phyloP scores from a whole-genome alignment of 2,797 vertebrate genomes.

The Acrossocheilus fasciatus region DNA sequence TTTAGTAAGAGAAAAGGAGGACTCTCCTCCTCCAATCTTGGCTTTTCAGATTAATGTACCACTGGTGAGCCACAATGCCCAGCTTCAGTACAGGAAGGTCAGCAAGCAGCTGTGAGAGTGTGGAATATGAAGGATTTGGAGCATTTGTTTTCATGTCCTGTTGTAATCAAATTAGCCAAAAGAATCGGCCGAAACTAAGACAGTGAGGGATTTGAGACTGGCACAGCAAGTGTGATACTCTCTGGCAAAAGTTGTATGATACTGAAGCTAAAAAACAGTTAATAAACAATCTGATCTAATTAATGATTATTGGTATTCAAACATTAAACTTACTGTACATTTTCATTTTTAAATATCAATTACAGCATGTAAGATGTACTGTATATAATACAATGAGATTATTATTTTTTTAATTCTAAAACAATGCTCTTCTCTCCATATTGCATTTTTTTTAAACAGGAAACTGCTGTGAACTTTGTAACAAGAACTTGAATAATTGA shows the following conservation, averaged over 20 bases:
- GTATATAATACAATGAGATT: too few species aligned
- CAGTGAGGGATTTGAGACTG: background rate
- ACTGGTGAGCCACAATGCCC: conserved; percentile 29
- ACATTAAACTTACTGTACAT: background rate
- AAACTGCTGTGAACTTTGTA: too few species aligned
- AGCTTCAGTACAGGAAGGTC: conserved; percentile 41
- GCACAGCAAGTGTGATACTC: background rate
- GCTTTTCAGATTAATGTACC: conserved; percentile 61
- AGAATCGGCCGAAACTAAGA: conserved; percentile 11
- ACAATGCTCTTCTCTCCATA: too few species aligned
- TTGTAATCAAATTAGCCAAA: conserved; percentile 48
- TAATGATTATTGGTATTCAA: too few species aligned
- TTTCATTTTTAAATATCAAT: background rate
- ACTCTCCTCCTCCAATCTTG: conserved; percentile 43
- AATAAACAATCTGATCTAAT: background rate
- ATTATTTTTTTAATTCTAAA: too few species aligned
- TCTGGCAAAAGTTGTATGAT: background rate
- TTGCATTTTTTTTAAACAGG: too few species aligned
- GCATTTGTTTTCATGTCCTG: conserved; percentile 39
- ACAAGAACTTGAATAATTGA: too few species aligned
- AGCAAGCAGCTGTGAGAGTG: conserved; percentile 32
- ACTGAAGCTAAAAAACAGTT: background rate
- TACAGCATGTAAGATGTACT: background rate
- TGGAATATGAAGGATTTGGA: conserved; percentile 29
- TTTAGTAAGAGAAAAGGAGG: conserved; percentile 34